These are phyloP conservation scores for Crioceris asparagi DNA, from an alignment of 2,888 invertebrate genomes.

Conservation along the genomic window DNA sequence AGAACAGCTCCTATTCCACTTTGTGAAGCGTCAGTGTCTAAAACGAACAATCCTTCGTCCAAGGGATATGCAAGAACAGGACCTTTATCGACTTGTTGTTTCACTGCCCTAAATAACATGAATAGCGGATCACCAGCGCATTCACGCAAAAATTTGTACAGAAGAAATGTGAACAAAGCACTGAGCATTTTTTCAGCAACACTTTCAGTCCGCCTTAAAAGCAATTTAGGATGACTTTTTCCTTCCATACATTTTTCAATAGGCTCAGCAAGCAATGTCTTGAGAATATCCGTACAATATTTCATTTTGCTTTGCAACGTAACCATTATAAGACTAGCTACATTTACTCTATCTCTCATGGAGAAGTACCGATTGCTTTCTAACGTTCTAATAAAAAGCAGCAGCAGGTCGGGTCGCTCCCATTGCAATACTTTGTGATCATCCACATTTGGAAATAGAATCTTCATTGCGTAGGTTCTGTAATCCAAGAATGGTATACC, in stretches of 20 bases:
- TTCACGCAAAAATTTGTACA: slow-evolving; percentile 96
- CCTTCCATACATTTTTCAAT: slow-evolving; percentile 98
- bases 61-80: slow-evolving; percentile 96
- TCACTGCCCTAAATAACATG: slow-evolving; percentile 96
- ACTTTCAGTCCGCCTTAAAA: slow-evolving; percentile 90
- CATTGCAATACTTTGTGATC: slow-evolving; percentile 92
- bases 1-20: too few species aligned
- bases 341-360: slow-evolving; percentile 69
- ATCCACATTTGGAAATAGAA: slow-evolving; percentile 90
- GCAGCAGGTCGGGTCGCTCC: slow-evolving; percentile 82
- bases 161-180: slow-evolving; percentile 97
- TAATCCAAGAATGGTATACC: slow-evolving; percentile 98
- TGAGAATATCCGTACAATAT: slow-evolving; percentile 97
- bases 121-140: slow-evolving; percentile 98
- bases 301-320: slow-evolving; percentile 98
- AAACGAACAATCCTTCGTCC: too few species aligned
- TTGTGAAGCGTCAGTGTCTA: too few species aligned
- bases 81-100: slow-evolving; percentile 99
- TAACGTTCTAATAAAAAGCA: slow-evolving; percentile 91
- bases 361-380: slow-evolving; percentile 69
- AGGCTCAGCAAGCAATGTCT: slow-evolving; percentile 90
- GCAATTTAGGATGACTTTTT: slow-evolving; percentile 89
- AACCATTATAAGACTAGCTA: slow-evolving; percentile 97
- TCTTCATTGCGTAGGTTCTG: slow-evolving; percentile 95
- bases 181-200: slow-evolving; percentile 99